phyloP scores from a whole-genome alignment of 1,140 invertebrate species.

The Nasonia vitripennis region DNA sequence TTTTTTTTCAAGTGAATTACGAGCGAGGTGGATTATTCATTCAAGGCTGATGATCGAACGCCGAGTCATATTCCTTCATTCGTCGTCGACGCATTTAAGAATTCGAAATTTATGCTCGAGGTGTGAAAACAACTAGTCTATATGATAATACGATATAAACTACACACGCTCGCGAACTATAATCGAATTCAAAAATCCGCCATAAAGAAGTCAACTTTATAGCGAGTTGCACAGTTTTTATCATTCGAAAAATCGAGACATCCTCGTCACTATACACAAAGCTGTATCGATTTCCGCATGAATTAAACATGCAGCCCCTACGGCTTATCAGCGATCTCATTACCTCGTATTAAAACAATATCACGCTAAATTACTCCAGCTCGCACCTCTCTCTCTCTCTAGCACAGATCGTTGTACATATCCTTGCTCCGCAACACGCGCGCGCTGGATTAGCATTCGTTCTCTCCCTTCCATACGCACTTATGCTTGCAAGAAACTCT shows the following conservation, averaged over 20 bases:
- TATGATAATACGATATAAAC: not conserved
- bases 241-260: too few species aligned
- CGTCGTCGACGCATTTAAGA: conserved; percentile 32
- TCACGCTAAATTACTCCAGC: not conserved
- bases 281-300: too few species aligned
- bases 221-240: too few species aligned
- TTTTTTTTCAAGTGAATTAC: conserved; percentile 38
- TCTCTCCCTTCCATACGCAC: not conserved
- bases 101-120: conserved; percentile 48
- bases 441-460: not conserved
- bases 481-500: not conserved
- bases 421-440: not conserved
- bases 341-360: not conserved
- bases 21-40: conserved; percentile 43
- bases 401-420: not conserved
- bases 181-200: too few species aligned
- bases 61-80: conserved; percentile 40
- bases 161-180: too few species aligned
- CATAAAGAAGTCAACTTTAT: too few species aligned
- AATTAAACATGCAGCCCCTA: too few species aligned
- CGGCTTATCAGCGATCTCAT: too few species aligned
- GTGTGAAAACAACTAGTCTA: conserved; percentile 28
- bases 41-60: conserved; percentile 51
- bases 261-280: too few species aligned
- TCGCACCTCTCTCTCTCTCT: too few species aligned